Conservation (phyloP, 2,113 vertebrate genomes). For the Oncorhynchus keta region DNA sequence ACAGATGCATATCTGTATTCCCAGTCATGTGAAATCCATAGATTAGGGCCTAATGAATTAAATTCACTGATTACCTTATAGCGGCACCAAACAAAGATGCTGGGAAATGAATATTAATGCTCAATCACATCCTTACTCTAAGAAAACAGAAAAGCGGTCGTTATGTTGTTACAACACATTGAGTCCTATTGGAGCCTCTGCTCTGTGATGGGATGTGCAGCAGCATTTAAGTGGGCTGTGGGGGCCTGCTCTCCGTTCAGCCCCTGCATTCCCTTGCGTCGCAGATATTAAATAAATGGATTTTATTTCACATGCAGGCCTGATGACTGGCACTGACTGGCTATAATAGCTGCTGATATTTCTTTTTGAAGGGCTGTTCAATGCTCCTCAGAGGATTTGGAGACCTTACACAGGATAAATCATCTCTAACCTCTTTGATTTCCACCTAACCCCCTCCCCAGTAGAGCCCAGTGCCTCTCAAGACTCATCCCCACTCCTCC, state of each 20-base stretch:
- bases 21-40: too few species aligned
- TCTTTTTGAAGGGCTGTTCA: slow-evolving; percentile 66
- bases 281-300: slow-evolving; percentile 74
- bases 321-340: slow-evolving; percentile 73
- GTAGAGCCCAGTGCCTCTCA: slow-evolving; percentile 5
- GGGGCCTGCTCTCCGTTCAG: slow-evolving; percentile 38
- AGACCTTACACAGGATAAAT: slow-evolving; percentile 68
- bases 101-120: slow-evolving; percentile 75
- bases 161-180: slow-evolving; percentile 23
- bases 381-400: slow-evolving; percentile 57
- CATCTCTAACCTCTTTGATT: slow-evolving; percentile 69
- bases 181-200: slow-evolving; percentile 46
- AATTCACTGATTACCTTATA: background rate
- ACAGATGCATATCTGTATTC: too few species aligned
- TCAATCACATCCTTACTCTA: slow-evolving; percentile 70
- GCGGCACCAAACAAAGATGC: slow-evolving; percentile 66
- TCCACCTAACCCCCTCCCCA: slow-evolving; percentile 39
- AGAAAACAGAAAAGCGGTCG: slow-evolving; percentile 62
- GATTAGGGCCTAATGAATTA: too few species aligned
- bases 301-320: slow-evolving; percentile 71
- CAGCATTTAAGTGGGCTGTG: slow-evolving; percentile 27
- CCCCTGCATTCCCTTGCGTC: slow-evolving; percentile 44
- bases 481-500: background rate
- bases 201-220: slow-evolving; percentile 30
- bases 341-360: slow-evolving; percentile 69